A percentile compares a stretch with the other conserved stretches of the same genome.
Conservation (phyloP, 2,888 invertebrate species). For the Sarcophaga caerulescens region DNA sequence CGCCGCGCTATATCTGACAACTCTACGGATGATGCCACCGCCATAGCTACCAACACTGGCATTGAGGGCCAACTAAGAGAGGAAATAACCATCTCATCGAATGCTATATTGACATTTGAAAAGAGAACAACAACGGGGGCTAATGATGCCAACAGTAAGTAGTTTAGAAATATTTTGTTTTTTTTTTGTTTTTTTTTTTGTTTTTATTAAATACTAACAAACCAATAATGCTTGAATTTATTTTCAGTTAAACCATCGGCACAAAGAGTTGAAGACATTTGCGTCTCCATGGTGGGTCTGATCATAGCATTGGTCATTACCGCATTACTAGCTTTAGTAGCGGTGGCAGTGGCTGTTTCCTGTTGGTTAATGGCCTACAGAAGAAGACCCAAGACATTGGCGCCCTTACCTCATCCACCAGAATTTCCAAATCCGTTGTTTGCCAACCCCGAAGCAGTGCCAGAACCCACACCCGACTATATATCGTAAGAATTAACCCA, state of each 20-base stretch:
- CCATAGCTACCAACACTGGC: constrained; percentile 83
- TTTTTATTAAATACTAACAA: neutral
- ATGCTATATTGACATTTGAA: constrained; percentile 94
- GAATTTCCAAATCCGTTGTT: constrained; percentile 97
- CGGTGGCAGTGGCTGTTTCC: constrained; percentile 96
- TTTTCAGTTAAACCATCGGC: constrained; percentile 80
- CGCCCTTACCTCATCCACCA: constrained; percentile 96
- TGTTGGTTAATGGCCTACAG: constrained; percentile 98
- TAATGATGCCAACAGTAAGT: constrained; percentile 89
- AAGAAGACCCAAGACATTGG: constrained; percentile 91
- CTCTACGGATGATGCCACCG: constrained; percentile 81
- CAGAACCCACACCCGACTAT: constrained; percentile 92
- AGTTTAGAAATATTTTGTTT: no score
- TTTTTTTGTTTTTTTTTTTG: constrained; percentile 18
- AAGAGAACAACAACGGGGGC: constrained; percentile 86
- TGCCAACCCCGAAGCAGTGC: constrained; percentile 90
- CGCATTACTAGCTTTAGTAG: constrained; percentile 93
- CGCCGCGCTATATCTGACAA: constrained; percentile 83
- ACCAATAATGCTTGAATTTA: constrained; percentile 9
- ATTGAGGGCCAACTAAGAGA: constrained; percentile 92
- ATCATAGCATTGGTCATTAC: constrained; percentile 96
- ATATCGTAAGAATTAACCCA: constrained; percentile 81
- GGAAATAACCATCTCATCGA: constrained; percentile 95
- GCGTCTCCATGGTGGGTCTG: constrained; percentile 95
- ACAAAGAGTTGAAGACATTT: constrained; percentile 89